Conservation (phyloP, 2,888 invertebrate genomes). For the Caenorhabditis becei region DNA sequence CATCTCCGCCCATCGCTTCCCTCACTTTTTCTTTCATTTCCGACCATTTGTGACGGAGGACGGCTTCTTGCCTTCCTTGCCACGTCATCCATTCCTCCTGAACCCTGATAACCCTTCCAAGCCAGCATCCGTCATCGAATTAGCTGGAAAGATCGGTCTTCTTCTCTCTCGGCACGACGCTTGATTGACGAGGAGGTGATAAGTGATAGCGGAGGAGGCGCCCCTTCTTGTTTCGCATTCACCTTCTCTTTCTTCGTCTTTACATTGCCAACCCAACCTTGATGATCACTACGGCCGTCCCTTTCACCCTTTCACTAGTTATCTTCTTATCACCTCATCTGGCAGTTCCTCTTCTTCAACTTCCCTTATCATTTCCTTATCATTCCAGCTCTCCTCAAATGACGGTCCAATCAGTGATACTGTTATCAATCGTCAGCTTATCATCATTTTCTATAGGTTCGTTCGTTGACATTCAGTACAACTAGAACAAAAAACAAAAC, state of each 20-base stretch:
- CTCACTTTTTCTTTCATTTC: slow-evolving; percentile 11
- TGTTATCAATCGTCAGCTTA: slow-evolving; percentile 37
- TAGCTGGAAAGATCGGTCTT: slow-evolving; percentile 49
- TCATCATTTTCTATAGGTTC: slow-evolving; percentile 47
- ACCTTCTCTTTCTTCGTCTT: slow-evolving; percentile 25
- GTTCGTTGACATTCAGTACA: slow-evolving; percentile 14
- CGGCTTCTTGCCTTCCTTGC: neutral
- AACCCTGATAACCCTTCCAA: slow-evolving; percentile 23
- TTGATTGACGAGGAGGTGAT: slow-evolving; percentile 54
- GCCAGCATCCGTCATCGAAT: slow-evolving; percentile 25
- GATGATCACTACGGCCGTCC: too few species aligned
- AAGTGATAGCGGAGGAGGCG: slow-evolving; percentile 29
- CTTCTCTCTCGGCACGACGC: slow-evolving; percentile 45
- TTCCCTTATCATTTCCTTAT: slow-evolving; percentile 4
- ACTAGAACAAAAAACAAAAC: slow-evolving; percentile 20
- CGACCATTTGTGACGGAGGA: slow-evolving; percentile 42
- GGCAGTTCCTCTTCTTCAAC: slow-evolving; percentile 25
- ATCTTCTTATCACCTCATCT: slow-evolving; percentile 24
- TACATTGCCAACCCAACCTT: slow-evolving; percentile 30
- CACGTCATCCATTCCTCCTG: slow-evolving; percentile 3
- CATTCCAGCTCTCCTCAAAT: slow-evolving; percentile 4
- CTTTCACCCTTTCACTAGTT: slow-evolving; percentile 52
- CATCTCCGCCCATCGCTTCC: slow-evolving; percentile 8
- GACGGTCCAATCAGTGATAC: slow-evolving; percentile 20
- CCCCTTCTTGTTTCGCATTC: slow-evolving; percentile 39